Percentiles rank a stretch among this genome's conserved stretches.
These are phyloP conservation scores for Garrulus glandarius DNA, from an alignment of 2,797 vertebrate genomes.

Conservation along the genomic window DNA sequence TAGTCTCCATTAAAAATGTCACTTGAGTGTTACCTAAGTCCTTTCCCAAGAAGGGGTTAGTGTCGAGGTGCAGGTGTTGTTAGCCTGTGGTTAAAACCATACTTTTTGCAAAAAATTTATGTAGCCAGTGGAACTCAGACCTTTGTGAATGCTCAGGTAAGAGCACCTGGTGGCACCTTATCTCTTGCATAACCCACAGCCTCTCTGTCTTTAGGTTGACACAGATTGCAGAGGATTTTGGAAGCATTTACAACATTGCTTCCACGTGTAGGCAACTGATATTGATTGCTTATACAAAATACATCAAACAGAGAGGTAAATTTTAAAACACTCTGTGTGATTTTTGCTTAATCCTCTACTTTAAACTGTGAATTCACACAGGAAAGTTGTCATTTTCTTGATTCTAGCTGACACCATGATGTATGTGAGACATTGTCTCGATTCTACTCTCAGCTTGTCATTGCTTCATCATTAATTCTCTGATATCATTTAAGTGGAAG, in stretches of 20 bases:
- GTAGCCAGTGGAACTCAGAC: neutral
- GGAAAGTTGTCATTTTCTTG: neutral
- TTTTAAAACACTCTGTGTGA: neutral
- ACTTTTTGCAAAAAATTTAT: fast-evolving
- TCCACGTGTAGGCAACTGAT: neutral
- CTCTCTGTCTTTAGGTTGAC: neutral
- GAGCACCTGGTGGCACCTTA: neutral
- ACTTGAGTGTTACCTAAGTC: neutral
- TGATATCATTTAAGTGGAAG: neutral
- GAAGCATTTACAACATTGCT: neutral
- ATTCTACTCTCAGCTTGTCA: neutral
- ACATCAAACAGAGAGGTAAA: neutral
- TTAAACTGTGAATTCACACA: neutral
- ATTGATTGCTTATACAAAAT: neutral
- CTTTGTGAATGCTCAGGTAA: neutral
- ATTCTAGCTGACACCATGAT: fast-evolving
- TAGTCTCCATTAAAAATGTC: neutral
- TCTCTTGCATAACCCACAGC: neutral
- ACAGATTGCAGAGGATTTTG: neutral
- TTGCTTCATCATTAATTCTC: neutral
- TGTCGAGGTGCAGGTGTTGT: neutral
- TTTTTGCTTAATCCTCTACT: neutral
- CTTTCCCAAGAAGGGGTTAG: neutral
- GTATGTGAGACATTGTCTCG: neutral
- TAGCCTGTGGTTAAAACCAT: neutral